Evolutionary conservation across 2,113 vertebrate genomes (phyloP).

Genomic region (Nestor notabilis): DNA sequence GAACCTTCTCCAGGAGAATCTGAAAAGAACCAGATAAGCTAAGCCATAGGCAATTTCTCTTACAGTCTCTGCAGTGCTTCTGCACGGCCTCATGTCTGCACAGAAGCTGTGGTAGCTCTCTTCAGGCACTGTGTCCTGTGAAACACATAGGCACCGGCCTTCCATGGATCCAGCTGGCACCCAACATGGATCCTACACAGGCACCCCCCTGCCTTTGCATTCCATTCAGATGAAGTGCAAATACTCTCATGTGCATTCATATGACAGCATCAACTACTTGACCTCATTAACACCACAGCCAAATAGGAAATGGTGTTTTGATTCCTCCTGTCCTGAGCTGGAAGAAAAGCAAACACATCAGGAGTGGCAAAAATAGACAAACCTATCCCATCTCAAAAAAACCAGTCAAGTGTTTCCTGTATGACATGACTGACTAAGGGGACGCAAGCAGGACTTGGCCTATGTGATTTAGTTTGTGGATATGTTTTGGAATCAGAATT

Average conservation of each 20-base stretch:
- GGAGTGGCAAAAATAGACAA: neutral
- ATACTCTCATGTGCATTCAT: neutral
- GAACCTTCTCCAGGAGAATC: constrained; percentile 62
- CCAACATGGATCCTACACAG: neutral
- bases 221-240: neutral
- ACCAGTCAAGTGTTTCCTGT: neutral
- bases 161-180: neutral
- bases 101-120: neutral
- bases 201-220: neutral
- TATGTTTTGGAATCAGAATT: neutral
- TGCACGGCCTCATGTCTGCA: neutral
- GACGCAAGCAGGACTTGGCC: neutral
- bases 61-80: neutral
- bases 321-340: neutral
- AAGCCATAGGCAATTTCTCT: neutral
- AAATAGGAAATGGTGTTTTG: neutral
- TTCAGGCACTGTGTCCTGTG: neutral
- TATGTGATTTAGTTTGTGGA: neutral
- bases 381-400: neutral
- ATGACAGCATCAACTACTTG: neutral
- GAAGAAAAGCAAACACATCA: neutral
- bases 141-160: neutral
- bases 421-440: neutral
- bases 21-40: constrained; percentile 23
- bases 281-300: neutral